Evolutionary conservation across 1,140 invertebrate genomes (phyloP), one percentile per base, ranked within the genome.

Genomic region (Drosophila auraria): DNA sequence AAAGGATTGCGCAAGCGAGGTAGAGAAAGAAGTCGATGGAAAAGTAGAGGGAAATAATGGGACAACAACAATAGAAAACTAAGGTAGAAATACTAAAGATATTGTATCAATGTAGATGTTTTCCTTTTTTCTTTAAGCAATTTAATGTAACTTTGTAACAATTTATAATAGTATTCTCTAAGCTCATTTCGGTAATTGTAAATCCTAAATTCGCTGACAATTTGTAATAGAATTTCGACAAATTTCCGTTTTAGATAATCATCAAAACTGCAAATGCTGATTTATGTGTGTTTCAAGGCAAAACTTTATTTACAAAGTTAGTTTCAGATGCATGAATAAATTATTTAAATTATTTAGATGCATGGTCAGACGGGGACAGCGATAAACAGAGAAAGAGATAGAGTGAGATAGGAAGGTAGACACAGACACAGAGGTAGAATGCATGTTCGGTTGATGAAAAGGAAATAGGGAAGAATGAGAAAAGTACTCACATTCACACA

Each of bases 231-330:
- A 60, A 60, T 47, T 45, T n/a, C 17, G 15, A 17, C 4, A 20
- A 15, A 17, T 40, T 63, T 33, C 3, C 45, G 14, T 40, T 56
- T 14, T 9, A 25, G n/a, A 64, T 40, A 45, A n/a, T 9, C 23
- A 20, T 38, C 6, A 38, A 15, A 17, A n/a, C 9, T n/a, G 14
- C n/a, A 40, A 50, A 11, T 27, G 2, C 8, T 40, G n/a, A n/a
- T 33, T 36, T 42, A 40, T 30, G 42, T 33, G 63, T 61, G 40
- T 14, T 38, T 23, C 3, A 38, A 27, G 25, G 11, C 15, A 23
- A 42, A 23, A 4, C 53, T 50, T 59, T 72, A 72, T 71, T 71
- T 73, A 73, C 70, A 73, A 71, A 56, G 57, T 71, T 72, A 56
- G 42, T 50, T 72, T 58, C 12, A 17, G 27, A 59, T 72, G 68